Conservation (phyloP, 2,888 invertebrate species). For the Drosophila tanythrix region DNA sequence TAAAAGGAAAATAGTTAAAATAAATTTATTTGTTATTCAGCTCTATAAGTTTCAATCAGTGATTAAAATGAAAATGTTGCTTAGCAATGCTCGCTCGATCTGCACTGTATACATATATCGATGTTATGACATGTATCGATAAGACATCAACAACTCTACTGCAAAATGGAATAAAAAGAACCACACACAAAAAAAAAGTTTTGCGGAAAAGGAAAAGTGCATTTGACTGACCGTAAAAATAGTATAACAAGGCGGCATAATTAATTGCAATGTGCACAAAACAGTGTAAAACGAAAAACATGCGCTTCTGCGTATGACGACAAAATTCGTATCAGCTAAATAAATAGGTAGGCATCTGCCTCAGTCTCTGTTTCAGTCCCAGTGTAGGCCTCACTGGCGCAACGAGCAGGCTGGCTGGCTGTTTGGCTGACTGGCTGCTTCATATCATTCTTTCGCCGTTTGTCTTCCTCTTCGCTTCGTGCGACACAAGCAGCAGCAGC, state of each 20-base stretch:
- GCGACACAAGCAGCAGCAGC: constrained; percentile 64
- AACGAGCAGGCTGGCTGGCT: constrained; percentile 32
- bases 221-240: constrained; percentile 61
- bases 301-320: constrained; percentile 63
- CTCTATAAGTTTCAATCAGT: neutral
- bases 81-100: constrained; percentile 16
- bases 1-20: neutral
- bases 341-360: constrained; percentile 48
- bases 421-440: constrained; percentile 26
- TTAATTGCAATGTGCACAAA: constrained; percentile 52
- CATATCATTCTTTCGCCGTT: constrained; percentile 59
- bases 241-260: constrained; percentile 39
- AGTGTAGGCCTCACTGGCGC: constrained; percentile 29
- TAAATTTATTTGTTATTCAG: too few species aligned
- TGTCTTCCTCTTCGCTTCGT: constrained; percentile 64
- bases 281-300: constrained; percentile 48
- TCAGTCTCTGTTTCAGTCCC: constrained; percentile 1
- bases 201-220: constrained; percentile 79
- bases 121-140: constrained; percentile 45
- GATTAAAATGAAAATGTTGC: neutral
- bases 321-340: constrained; percentile 30
- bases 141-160: constrained; percentile 60
- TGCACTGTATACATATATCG: constrained; percentile 32
- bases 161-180: constrained; percentile 72
- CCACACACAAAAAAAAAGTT: constrained; percentile 66